A percentile compares a stretch with the other conserved stretches of the same genome.
These are phyloP conservation scores for Luperina testacea DNA, from an alignment of 2,888 invertebrate species.

Conservation along the genomic window DNA sequence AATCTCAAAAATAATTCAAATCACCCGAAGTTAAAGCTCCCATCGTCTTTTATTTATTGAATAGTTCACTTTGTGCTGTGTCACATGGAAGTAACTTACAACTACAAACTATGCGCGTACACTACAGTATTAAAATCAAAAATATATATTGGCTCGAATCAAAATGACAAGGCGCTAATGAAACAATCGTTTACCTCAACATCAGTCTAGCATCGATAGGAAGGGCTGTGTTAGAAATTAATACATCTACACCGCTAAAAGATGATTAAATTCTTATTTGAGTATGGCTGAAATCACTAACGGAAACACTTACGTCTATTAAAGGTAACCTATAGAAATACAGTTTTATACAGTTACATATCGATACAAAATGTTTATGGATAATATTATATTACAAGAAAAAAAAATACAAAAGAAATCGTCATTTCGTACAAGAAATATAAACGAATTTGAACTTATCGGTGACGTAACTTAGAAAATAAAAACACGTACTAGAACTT, in stretches of 20 bases:
- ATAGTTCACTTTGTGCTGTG: constrained; percentile 84
- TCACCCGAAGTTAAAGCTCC: constrained; percentile 76
- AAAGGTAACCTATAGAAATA: constrained; percentile 83
- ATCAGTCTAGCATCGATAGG: constrained; percentile 82
- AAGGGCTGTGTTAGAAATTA: constrained; percentile 74
- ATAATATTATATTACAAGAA: constrained; percentile 80
- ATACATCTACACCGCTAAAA: constrained; percentile 78
- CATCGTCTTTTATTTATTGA: constrained; percentile 68
- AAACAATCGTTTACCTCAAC: constrained; percentile 59
- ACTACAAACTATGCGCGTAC: constrained; percentile 77
- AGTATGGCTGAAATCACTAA: constrained; percentile 87
- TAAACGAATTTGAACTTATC: constrained; percentile 80
- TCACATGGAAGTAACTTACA: constrained; percentile 83
- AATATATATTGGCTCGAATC: constrained; percentile 72
- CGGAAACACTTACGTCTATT: constrained; percentile 83
- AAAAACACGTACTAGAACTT: constrained; percentile 79
- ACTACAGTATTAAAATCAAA: constrained; percentile 75
- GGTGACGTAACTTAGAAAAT: constrained; percentile 76
- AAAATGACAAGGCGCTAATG: constrained; percentile 66
- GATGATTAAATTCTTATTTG: constrained; percentile 86
- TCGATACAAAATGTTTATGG: constrained; percentile 78
- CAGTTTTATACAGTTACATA: constrained; percentile 82
- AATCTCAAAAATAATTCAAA: constrained; percentile 82
- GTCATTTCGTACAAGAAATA: constrained; percentile 62
- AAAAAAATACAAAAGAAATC: constrained; percentile 72